Base-by-base conservation (phyloP, 2,888 invertebrate species). In the Allacma fusca region DNA sequence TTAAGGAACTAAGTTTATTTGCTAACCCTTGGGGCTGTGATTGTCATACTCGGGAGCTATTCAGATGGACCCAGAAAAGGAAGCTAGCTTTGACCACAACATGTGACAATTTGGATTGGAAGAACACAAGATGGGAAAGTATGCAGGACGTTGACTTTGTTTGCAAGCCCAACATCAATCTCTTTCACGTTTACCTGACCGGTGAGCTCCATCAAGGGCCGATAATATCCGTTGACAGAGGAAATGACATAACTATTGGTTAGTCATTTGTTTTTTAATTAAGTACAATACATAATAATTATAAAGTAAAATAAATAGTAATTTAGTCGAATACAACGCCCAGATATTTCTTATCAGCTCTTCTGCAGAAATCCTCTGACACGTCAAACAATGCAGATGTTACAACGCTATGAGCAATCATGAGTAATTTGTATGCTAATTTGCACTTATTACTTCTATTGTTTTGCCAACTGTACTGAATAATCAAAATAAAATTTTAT, bases 181-280 rank as follows among this genome's bases (percentile, higher is more conserved):
- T 7, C 34, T 65, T 64, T 26, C 64, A 43, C 0, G 19, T 64
- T 64, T 28, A 43, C 62, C 24, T 24, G 62, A 16, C 2, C 24
- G 24, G 4, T 12, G 62, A 62, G 62, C 12, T 62, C 24, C 62
- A 24, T n/a, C 62, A 28, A 16, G 29, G 50, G 28, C 28, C n/a
- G 24, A 59, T 28, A 1, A 28, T 29, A 21, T 9, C 28, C 29
- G 28, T 28, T 0, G 28, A 28, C 21, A 0, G 1, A 59, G 74
- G 74, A 21, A 65, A 40, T 65, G 65, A 74, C 23, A 23, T 74
- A 16, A 74, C 44, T 44, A 62, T 74, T 28, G 74, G 74, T 74
- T 19, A 21, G 65, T 70, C 7, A 44, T 57, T 29, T 72, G 26
- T 26, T 71, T 50, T 71, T 71, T 50, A 23, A 50, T 50, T 2